These are phyloP conservation scores for Ariopsis seemanni DNA, from an alignment of 2,113 vertebrate genomes.

Conservation along the genomic window DNA sequence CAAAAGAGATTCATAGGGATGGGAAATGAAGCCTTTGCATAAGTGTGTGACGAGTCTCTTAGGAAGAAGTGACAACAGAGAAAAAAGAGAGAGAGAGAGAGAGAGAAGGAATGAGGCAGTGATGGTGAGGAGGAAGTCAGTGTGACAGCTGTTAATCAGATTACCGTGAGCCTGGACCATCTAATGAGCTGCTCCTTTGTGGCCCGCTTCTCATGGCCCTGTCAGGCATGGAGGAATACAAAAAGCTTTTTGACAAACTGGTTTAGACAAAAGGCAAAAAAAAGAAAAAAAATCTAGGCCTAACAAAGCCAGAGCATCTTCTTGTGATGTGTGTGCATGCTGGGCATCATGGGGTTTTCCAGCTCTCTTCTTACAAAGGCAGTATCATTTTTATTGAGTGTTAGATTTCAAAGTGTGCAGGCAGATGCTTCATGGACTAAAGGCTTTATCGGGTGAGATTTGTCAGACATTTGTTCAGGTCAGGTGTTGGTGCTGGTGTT, in stretches of 20 bases:
- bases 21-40: neutral
- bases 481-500: neutral
- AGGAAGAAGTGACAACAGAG: conserved; percentile 29
- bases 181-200: conserved; percentile 77
- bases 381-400: neutral
- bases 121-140: conserved; percentile 66
- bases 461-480: neutral
- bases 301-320: conserved; percentile 62
- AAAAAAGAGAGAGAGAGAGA: conserved; percentile 56
- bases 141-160: conserved; percentile 79
- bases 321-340: conserved; percentile 62
- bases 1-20: neutral
- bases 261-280: conserved; percentile 68
- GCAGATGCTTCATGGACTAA: neutral
- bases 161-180: conserved; percentile 71
- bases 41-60: conserved; percentile 6
- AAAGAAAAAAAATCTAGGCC: conserved; percentile 61
- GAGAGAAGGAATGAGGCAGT: conserved; percentile 57
- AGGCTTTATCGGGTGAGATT: neutral
- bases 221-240: conserved; percentile 69
- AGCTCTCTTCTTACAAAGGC: conserved; percentile 50
- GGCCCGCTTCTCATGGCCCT: conserved; percentile 68
- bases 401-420: neutral
- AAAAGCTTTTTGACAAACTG: conserved; percentile 65
- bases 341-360: conserved; percentile 66